These are phyloP conservation scores for Leptopilina clavipes DNA, from an alignment of 1,140 invertebrate species.

Conservation along the genomic window DNA sequence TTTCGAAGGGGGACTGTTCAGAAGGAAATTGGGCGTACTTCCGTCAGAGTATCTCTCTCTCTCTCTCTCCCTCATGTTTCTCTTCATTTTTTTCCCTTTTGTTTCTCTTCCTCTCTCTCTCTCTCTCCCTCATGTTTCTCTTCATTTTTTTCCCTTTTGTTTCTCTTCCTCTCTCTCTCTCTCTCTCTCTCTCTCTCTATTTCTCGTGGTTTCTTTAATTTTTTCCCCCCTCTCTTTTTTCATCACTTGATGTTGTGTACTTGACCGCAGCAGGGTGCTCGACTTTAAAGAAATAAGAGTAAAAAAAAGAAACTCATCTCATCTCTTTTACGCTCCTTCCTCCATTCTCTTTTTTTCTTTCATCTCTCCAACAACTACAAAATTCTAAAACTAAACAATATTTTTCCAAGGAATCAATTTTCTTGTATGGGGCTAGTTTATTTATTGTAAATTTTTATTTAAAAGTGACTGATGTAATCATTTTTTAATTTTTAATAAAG, in stretches of 20 bases:
- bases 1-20: constrained; percentile 2
- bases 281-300: neutral
- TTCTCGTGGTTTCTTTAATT: constrained; percentile 7
- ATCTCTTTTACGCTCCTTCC: neutral
- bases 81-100: neutral
- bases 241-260: neutral
- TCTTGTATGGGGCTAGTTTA: no score
- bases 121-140: neutral
- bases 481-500: no score
- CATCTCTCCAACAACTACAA: neutral
- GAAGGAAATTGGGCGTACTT: constrained; percentile 31
- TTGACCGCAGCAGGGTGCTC: constrained; percentile 33
- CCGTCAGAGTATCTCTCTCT: constrained; percentile 3
- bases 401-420: neutral
- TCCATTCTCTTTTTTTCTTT: neutral
- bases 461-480: no score
- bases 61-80: neutral
- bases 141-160: neutral
- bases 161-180: neutral
- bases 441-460: no score
- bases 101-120: neutral
- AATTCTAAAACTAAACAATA: neutral
- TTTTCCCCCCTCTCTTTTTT: neutral
- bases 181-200: neutral
- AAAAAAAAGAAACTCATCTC: constrained; percentile 21